phyloP scores from a whole-genome alignment of 2,888 invertebrate genomes.

The Platycheirus rosarum region DNA sequence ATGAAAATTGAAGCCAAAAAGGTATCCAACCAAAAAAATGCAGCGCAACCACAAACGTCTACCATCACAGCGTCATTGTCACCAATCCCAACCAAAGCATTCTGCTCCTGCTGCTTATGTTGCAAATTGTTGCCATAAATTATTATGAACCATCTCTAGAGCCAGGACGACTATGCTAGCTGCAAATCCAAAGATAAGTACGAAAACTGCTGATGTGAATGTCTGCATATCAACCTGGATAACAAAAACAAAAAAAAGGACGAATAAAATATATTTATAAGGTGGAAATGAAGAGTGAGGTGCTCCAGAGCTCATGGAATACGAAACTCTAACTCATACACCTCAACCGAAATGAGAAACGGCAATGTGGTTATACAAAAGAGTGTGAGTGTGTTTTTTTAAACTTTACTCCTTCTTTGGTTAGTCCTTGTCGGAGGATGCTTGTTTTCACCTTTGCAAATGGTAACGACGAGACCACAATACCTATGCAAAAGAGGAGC shows the following conservation, averaged over 20 bases:
- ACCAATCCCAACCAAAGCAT: slow-evolving; percentile 61
- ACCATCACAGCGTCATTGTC: slow-evolving; percentile 44
- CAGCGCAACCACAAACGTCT: slow-evolving; percentile 64
- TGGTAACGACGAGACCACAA: slow-evolving; percentile 66
- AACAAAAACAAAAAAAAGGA: slow-evolving; percentile 76
- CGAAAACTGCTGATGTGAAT: slow-evolving; percentile 84
- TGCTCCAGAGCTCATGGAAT: slow-evolving; percentile 66
- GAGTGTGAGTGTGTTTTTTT: slow-evolving; percentile 22
- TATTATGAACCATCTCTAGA: slow-evolving; percentile 78
- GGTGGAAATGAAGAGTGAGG: slow-evolving; percentile 65
- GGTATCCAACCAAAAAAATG: slow-evolving; percentile 61
- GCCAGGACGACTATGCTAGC: slow-evolving; percentile 78
- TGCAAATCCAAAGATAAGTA: slow-evolving; percentile 83
- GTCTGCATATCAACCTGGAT: slow-evolving; percentile 84
- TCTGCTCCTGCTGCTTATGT: slow-evolving; percentile 63
- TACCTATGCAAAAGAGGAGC: slow-evolving; percentile 58
- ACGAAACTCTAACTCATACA: slow-evolving; percentile 60
- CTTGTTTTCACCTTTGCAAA: slow-evolving; percentile 68
- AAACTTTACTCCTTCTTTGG: slow-evolving; percentile 15
- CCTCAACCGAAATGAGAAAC: slow-evolving; percentile 58
- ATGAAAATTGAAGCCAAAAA: slow-evolving; percentile 53
- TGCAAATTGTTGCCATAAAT: slow-evolving; percentile 76
- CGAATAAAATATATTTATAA: slow-evolving; percentile 43
- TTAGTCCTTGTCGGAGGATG: slow-evolving; percentile 22
- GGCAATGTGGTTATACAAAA: slow-evolving; percentile 49